Conservation (phyloP, 2,888 invertebrate species). For the Ecdyonurus torrentis region DNA sequence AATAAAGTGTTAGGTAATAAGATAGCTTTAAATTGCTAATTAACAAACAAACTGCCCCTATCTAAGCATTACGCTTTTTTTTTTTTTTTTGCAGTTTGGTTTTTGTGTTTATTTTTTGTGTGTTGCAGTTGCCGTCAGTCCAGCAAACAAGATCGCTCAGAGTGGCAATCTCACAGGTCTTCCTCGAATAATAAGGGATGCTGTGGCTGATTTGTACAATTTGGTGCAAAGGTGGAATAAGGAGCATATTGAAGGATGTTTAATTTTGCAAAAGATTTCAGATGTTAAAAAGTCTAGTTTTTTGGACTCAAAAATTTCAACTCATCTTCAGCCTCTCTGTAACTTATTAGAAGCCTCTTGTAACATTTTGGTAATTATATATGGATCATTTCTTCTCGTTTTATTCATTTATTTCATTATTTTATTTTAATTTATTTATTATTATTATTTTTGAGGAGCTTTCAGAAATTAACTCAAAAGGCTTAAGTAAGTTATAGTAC, state of each 20-base stretch:
- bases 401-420: no score
- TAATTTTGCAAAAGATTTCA: not conserved
- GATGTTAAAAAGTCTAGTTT: not conserved
- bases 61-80: no score
- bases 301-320: not conserved
- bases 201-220: constrained; percentile 34
- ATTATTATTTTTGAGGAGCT: no score
- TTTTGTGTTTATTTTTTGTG: not conserved
- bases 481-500: no score
- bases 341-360: not conserved
- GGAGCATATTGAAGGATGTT: constrained; percentile 27
- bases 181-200: constrained; percentile 35
- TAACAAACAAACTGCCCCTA: no score
- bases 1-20: no score
- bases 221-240: constrained; percentile 35
- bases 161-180: constrained; percentile 37
- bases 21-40: no score
- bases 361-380: not conserved
- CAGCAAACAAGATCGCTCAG: constrained; percentile 20
- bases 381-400: not conserved
- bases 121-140: constrained; percentile 26
- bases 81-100: no score
- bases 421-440: no score
- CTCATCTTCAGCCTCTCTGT: not conserved
- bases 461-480: no score